These are phyloP conservation scores for Spialia ferax DNA, from an alignment of 2,888 invertebrate species.

Conservation along the genomic window DNA sequence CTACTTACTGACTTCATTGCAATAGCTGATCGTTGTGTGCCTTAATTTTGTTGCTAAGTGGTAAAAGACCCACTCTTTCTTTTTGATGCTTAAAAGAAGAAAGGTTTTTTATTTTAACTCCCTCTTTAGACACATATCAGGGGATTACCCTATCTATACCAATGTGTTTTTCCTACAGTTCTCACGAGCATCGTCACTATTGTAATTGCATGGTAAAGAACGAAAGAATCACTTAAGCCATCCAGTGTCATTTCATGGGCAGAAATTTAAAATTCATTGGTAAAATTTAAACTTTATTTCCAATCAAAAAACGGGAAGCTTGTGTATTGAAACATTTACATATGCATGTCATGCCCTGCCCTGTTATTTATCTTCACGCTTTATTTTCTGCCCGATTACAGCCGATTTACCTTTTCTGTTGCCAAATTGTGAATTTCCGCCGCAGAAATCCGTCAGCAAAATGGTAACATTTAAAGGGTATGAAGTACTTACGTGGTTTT, in stretches of 20 bases:
- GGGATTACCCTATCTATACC: too few species aligned
- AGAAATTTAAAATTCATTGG: constrained; percentile 15
- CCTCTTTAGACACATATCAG: too few species aligned
- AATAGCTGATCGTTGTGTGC: too few species aligned
- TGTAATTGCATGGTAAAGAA: too few species aligned
- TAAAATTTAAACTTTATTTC: constrained; percentile 19
- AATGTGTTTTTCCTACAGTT: too few species aligned
- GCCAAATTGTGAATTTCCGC: constrained; percentile 9
- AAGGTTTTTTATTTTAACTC: too few species aligned
- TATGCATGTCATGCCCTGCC: constrained; percentile 24
- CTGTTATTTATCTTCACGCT: constrained; percentile 9
- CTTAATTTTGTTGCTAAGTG: too few species aligned
- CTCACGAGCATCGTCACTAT: too few species aligned
- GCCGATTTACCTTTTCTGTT: constrained; percentile 14
- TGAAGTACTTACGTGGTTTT: too few species aligned
- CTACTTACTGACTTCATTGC: too few species aligned
- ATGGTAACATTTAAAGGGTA: not conserved
- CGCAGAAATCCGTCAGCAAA: constrained; percentile 16
- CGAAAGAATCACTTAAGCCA: constrained; percentile 1
- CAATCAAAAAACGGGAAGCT: constrained; percentile 17
- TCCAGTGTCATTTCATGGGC: not conserved
- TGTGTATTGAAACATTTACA: constrained; percentile 25
- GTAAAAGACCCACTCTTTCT: too few species aligned
- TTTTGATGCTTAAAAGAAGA: too few species aligned
- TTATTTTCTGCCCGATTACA: constrained; percentile 6